These are phyloP conservation scores for Callimorpha dominula DNA, from an alignment of 2,888 invertebrate species.

Conservation along the genomic window DNA sequence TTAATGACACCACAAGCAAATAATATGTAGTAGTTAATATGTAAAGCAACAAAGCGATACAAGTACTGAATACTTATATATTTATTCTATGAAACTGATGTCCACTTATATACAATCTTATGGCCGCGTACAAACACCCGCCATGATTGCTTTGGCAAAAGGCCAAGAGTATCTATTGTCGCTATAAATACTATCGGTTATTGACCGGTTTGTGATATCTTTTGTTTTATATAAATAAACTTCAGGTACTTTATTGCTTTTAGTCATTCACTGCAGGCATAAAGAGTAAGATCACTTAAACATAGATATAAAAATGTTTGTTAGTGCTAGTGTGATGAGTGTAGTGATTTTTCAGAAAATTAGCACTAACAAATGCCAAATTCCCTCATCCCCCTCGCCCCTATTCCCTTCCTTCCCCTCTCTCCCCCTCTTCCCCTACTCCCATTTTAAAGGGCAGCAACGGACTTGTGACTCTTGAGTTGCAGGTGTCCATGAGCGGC, in stretches of 20 bases:
- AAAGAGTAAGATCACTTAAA: no score
- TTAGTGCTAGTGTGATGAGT: no score
- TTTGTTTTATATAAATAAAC: neutral
- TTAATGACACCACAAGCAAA: neutral
- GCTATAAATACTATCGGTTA: neutral
- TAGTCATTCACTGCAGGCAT: neutral
- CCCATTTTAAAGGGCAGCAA: no score
- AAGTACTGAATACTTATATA: neutral
- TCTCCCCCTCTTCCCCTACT: no score
- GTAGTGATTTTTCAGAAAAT: no score
- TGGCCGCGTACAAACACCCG: neutral
- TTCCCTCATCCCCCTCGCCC: no score
- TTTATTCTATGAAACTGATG: neutral
- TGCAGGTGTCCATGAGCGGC: no score
- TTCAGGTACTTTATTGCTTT: neutral
- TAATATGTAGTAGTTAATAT: neutral
- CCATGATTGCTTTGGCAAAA: neutral
- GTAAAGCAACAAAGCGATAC: neutral
- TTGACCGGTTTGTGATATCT: neutral
- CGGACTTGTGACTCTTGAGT: no score
- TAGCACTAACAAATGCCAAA: no score
- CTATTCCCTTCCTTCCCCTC: no score
- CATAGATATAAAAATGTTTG: no score
- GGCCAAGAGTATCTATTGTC: conserved; percentile 9
- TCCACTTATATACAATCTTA: neutral